Evolutionary conservation across 2,797 vertebrate species (phyloP).

Genomic region (Enteromius afrohamiltoni): DNA sequence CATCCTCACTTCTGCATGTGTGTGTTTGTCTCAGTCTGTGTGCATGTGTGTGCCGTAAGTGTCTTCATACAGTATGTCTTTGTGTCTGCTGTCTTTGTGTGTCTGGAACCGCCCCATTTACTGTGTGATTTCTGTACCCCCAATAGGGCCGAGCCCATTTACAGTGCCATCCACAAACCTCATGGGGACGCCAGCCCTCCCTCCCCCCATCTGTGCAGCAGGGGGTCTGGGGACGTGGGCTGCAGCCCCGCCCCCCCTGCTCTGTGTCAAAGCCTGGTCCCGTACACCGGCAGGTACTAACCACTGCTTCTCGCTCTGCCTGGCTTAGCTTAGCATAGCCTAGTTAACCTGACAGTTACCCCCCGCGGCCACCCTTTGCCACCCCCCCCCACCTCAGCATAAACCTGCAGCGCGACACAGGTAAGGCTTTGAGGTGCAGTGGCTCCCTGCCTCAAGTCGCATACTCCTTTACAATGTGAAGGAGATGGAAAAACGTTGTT

Average conservation of each 20-base stretch:
- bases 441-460: slow-evolving; percentile 56
- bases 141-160: slow-evolving; percentile 81
- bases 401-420: slow-evolving; percentile 36
- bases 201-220: slow-evolving; percentile 71
- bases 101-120: slow-evolving; percentile 78
- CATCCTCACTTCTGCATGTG: slow-evolving; percentile 54
- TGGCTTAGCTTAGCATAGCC: slow-evolving; percentile 66
- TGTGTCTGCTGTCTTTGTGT: slow-evolving; percentile 68
- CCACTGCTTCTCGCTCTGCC: slow-evolving; percentile 76
- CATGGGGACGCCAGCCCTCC: slow-evolving; percentile 79
- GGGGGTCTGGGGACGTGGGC: slow-evolving; percentile 67
- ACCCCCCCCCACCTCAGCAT: slow-evolving; percentile 22
- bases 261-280: slow-evolving; percentile 80
- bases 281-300: slow-evolving; percentile 85
- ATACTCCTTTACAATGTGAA: slow-evolving; percentile 47
- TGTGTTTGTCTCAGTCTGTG: slow-evolving; percentile 50
- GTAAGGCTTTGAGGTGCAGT: slow-evolving; percentile 17
- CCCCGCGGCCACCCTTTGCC: neutral
- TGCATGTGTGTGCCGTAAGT: slow-evolving; percentile 51
- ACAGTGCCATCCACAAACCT: slow-evolving; percentile 86
- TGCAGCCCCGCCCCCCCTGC: slow-evolving; percentile 79
- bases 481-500: neutral
- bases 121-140: slow-evolving; percentile 83
- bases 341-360: slow-evolving; percentile 59
- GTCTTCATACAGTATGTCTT: slow-evolving; percentile 70